phyloP scores from a whole-genome alignment of 2,113 vertebrate genomes.

The Phyllostomus hastatus region DNA sequence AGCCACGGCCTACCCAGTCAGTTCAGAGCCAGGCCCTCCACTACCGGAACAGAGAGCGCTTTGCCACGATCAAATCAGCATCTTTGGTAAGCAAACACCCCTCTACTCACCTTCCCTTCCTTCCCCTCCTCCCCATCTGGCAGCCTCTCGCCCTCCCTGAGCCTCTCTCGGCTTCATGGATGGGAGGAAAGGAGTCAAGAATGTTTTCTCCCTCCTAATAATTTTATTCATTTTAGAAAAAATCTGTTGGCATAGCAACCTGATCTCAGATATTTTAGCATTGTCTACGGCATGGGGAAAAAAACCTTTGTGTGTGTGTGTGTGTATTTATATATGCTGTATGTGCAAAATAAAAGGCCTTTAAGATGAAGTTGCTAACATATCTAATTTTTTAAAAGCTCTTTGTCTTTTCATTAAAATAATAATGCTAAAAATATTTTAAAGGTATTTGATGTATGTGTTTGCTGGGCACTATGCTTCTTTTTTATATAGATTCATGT shows the following conservation, averaged over 20 bases:
- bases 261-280: constrained; percentile 78
- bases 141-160: constrained; percentile 74
- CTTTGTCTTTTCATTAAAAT: constrained; percentile 67
- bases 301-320: constrained; percentile 57
- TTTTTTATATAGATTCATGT: constrained; percentile 51
- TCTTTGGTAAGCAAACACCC: constrained; percentile 92
- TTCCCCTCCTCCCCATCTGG: constrained; percentile 76
- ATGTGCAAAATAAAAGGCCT: constrained; percentile 67
- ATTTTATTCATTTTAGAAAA: constrained; percentile 77
- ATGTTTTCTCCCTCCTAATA: constrained; percentile 69
- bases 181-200: constrained; percentile 73
- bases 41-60: constrained; percentile 96
- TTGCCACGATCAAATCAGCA: constrained; percentile 98
- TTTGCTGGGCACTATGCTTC: constrained; percentile 48
- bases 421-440: constrained; percentile 50
- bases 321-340: constrained; percentile 62
- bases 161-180: constrained; percentile 70
- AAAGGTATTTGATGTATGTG: constrained; percentile 57
- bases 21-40: constrained; percentile 94
- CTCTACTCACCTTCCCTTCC: constrained; percentile 75
- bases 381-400: constrained; percentile 53
- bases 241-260: constrained; percentile 89
- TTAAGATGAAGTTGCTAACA: constrained; percentile 63
- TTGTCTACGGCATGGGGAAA: constrained; percentile 65
- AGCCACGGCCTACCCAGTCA: constrained; percentile 90